These are phyloP conservation scores for Thecocarcelia acutangulata DNA, from an alignment of 2,888 invertebrate genomes.

Conservation along the genomic window DNA sequence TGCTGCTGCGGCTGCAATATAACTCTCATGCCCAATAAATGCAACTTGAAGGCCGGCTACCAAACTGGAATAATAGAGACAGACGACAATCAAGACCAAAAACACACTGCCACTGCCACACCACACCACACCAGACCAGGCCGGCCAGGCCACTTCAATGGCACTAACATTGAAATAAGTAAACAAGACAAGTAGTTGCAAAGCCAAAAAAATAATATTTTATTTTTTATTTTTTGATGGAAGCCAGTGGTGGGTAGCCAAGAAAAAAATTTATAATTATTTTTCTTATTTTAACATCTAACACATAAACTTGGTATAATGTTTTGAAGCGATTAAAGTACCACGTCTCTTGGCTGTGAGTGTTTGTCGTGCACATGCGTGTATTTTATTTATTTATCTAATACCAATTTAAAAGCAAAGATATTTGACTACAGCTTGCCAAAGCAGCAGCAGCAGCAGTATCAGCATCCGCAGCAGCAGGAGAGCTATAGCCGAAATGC, in stretches of 20 bases:
- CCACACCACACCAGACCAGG: too few relatives aligned
- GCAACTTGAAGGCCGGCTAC: constrained; percentile 61
- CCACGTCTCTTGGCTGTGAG: background rate
- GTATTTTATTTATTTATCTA: constrained; percentile 32
- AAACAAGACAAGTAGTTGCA: constrained; percentile 61
- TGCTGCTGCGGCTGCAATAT: constrained; percentile 8
- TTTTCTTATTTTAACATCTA: constrained; percentile 12
- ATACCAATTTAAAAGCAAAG: constrained; percentile 33
- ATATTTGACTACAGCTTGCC: constrained; percentile 35
- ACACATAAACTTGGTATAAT: constrained; percentile 2
- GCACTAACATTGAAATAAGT: background rate
- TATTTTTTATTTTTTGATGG: constrained; percentile 6
- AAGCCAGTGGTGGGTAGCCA: constrained; percentile 47
- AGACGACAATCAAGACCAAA: constrained; percentile 37
- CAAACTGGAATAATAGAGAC: constrained; percentile 58
- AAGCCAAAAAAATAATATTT: constrained; percentile 13
- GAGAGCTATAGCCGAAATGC: constrained; percentile 24
- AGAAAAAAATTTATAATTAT: background rate
- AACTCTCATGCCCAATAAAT: constrained; percentile 49
- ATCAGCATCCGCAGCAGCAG: constrained; percentile 1
- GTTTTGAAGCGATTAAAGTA: background rate
- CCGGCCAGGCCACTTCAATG: constrained; percentile 20
- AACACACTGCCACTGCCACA: background rate
- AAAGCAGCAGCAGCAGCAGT: constrained; percentile 31
- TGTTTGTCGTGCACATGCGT: background rate